A percentile compares a stretch with the other conserved stretches of the same genome.
These are phyloP conservation scores for Coregonus clupeaformis DNA, from an alignment of 2,113 vertebrate genomes.

Conservation along the genomic window DNA sequence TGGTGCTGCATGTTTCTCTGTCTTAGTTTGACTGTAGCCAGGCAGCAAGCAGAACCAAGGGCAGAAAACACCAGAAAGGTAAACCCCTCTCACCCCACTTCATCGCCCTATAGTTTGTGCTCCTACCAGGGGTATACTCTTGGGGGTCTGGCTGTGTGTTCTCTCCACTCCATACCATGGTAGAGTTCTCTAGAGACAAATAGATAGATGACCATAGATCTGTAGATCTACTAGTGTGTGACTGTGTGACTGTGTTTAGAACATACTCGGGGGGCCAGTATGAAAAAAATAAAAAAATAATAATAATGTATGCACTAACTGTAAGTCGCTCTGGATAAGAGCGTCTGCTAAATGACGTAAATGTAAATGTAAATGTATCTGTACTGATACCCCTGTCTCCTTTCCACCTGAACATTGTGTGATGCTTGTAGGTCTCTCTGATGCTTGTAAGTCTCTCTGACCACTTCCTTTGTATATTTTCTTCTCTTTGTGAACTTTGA, in stretches of 20 bases:
- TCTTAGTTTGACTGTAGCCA: constrained; percentile 78
- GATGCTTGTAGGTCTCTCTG: not conserved
- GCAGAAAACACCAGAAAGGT: constrained; percentile 74
- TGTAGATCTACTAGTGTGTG: not conserved
- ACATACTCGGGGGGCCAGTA: too few species aligned
- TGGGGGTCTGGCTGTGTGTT: not conserved
- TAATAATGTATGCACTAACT: too few species aligned
- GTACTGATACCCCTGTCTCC: not conserved
- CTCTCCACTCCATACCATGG: not conserved
- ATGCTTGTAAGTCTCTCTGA: not conserved
- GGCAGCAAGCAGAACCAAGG: constrained; percentile 69
- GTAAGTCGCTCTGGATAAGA: too few species aligned
- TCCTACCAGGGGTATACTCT: not conserved
- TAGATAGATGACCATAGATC: not conserved
- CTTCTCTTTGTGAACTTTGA: not conserved
- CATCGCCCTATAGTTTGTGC: not conserved
- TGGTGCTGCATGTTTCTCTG: constrained; percentile 70
- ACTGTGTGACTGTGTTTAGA: not conserved
- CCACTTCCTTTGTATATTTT: not conserved
- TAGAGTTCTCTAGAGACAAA: not conserved
- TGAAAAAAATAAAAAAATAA: too few species aligned
- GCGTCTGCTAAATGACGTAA: too few species aligned
- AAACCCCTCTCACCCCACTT: constrained; percentile 49
- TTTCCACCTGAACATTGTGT: not conserved
- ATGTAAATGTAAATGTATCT: too few species aligned